Evolutionary conservation across 2,888 invertebrate species (phyloP).

Genomic region (Scaptomyza cyrtandrae): DNA sequence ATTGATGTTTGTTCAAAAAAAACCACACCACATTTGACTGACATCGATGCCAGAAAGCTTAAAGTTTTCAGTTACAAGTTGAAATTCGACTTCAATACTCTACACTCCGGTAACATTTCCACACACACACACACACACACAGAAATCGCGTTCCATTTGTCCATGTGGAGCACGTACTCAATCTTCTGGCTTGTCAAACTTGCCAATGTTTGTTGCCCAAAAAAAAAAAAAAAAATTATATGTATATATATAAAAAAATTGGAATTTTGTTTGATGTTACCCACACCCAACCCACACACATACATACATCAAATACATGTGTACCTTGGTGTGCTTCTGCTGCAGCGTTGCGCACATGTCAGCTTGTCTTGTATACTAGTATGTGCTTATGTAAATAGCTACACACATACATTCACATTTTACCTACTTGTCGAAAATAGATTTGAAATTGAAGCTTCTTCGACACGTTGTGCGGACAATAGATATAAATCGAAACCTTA

Average conservation of each 20-base stretch:
- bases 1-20: too few species aligned
- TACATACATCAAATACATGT: not conserved
- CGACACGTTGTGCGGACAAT: slow-evolving; percentile 1
- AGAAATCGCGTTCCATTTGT: slow-evolving; percentile 69
- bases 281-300: not conserved
- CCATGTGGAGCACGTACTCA: slow-evolving; percentile 78
- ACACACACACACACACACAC: not conserved
- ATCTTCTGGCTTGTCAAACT: slow-evolving; percentile 78
- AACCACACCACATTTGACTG: slow-evolving; percentile 26
- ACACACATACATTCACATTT: slow-evolving; percentile 9
- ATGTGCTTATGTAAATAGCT: slow-evolving; percentile 19
- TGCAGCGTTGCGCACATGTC: slow-evolving; percentile 37
- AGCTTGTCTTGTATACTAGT: slow-evolving; percentile 29
- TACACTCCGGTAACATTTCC: not conserved
- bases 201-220: slow-evolving; percentile 70
- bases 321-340: not conserved
- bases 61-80: slow-evolving; percentile 12
- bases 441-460: slow-evolving; percentile 6
- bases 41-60: slow-evolving; percentile 18
- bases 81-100: slow-evolving; percentile 4
- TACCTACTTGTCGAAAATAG: slow-evolving; percentile 6
- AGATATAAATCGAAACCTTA: not conserved
- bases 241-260: slow-evolving; percentile 1
- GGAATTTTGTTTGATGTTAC: slow-evolving; percentile 47
- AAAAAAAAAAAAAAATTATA: slow-evolving; percentile 22